phyloP scores from a whole-genome alignment of 1,140 invertebrate species.

The Thereuonema tuberculata region DNA sequence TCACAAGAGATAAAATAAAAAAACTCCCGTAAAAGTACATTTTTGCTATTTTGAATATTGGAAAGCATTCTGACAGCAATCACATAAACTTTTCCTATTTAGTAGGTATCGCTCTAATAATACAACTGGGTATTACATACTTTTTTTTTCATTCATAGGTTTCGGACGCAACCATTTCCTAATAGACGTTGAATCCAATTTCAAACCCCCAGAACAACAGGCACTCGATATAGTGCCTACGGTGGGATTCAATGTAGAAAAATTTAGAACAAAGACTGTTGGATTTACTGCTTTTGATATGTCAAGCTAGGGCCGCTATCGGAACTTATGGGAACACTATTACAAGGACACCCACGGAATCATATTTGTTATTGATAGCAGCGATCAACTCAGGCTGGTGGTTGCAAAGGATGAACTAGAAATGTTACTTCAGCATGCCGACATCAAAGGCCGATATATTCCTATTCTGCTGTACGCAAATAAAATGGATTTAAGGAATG shows the following conservation, averaged over 20 bases:
- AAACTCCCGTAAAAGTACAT: too few relatives aligned
- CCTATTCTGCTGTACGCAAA: conserved; percentile 94
- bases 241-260: conserved; percentile 80
- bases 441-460: conserved; percentile 53
- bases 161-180: too few relatives aligned
- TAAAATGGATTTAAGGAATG: conserved; percentile 84
- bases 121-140: too few relatives aligned
- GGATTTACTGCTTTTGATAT: conserved; percentile 91
- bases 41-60: too few relatives aligned
- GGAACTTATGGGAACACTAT: conserved; percentile 94
- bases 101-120: too few relatives aligned
- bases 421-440: conserved; percentile 73
- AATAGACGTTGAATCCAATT: too few relatives aligned
- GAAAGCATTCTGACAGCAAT: too few relatives aligned
- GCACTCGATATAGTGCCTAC: conserved; percentile 72
- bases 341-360: conserved; percentile 87
- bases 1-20: too few relatives aligned
- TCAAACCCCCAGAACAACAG: conserved; percentile 68
- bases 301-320: conserved; percentile 88
- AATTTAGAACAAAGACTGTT: conserved; percentile 72
- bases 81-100: too few relatives aligned
- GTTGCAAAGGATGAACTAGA: conserved; percentile 77
- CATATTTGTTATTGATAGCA: conserved; percentile 93
- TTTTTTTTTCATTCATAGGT: too few relatives aligned
- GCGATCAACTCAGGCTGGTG: conserved; percentile 76